Evolutionary conservation across 2,113 vertebrate species (phyloP), one percentile per base, ranked within the genome.

Genomic region (Pionites leucogaster): DNA sequence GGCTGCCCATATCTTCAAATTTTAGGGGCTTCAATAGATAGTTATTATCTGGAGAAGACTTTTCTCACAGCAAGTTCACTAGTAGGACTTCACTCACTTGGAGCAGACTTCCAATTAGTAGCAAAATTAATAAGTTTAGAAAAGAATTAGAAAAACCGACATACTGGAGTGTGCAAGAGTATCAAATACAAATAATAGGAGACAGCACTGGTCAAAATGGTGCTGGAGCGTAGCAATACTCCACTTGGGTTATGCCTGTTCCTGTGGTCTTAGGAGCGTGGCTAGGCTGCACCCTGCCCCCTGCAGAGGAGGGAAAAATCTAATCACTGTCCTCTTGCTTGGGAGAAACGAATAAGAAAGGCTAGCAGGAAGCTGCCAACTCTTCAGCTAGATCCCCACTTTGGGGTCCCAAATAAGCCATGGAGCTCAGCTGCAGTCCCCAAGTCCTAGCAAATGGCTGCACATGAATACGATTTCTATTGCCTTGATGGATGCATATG

Each of bases 301-400:
- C 24, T 62, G 39, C 1, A 4, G 31, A 67, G 52, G 19, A n/a
- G 19, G 44, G 33, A 57, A 76, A 60, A 7, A 69, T 15, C 28
- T 62, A 12, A n/a, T 53, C 37, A 23, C 17, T 31, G 4, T 18
- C 5, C 11, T 37, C 0, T 13, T 72, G n/a, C 37, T 24, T 53
- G 52, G 33, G 37, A 80, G 76, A 50, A 86, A 49, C 63, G 37
- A 47, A 62, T 55, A 46, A 7, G 16, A 47, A 69, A 28, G n/a
- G 13, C 17, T 53, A 44, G 3, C 3, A 90, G 33, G 12, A 31
- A 85, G 8, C 29, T 60, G 10, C 35, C 7, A 7, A 3, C 17
- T 83, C 5, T 77, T 17, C 35, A 53, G 19, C 3, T 10, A 31
- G 9, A 15, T 37, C 16, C n/a, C 77, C 0, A 0, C 3, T 75